Base-by-base conservation (phyloP, 2,888 invertebrate genomes). In the Pristionchus mayeri region DNA sequence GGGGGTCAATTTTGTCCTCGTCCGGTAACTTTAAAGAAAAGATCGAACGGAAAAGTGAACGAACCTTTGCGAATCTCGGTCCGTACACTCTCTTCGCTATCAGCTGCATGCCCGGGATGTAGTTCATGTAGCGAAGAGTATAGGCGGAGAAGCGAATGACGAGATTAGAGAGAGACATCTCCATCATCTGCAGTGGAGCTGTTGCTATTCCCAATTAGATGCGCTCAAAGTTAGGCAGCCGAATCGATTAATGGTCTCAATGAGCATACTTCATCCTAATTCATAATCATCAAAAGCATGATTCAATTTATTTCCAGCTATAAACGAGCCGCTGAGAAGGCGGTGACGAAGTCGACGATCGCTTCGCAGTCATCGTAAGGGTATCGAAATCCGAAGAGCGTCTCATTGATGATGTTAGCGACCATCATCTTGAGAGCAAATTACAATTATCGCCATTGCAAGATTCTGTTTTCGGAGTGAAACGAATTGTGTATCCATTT, bases 341-440 rank as follows among this genome's bases (percentile, higher is more conserved):
- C 71, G 7, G 21, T 13, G 11, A 40, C 40, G 40, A 71, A 71
- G n/a, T 71, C 40, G 11, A 71, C 40, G 2, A 71, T 6, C 24
- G 71, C 40, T 13, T 71, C 7, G 71, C 40, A 24, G 11, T 40
- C 40, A 1, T 71, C 71, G 40, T 24, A n/a, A 9, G 71, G 7
- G 44, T 71, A 71, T 21, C 71, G 40, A 40, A 71, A 71, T 24
- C 71, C 71, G 44, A 71, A 71, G 71, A 71, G 71, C 30, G 71
- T 71, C 44, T 71, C 44, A 40, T 40, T 71, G 40, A 71, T 71
- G n/a, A 71, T 44, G 13, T 71, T 71, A 1, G 40, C 44, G 40
- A 71, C 40, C 40, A 71, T 37, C 71, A 71, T 21, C 71, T 71
- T 16, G 11, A n/a, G n/a, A n/a, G n/a, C n/a, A 44, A 34, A 30